Evolutionary conservation across 2,888 invertebrate species (phyloP), one percentile per base, ranked within the genome.

Genomic region (Eudasyphora cyanicolor): DNA sequence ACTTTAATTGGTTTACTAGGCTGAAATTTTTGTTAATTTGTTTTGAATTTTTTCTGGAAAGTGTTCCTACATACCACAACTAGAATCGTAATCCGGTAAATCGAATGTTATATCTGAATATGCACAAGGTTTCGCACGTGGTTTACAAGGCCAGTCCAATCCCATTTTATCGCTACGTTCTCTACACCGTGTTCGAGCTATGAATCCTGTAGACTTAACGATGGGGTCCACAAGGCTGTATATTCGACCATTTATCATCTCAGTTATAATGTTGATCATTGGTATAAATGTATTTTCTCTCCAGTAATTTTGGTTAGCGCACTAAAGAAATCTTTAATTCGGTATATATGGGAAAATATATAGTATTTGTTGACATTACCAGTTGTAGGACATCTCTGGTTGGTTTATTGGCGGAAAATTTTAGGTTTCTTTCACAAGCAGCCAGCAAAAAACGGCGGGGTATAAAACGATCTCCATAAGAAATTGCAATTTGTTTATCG

Each of bases 381-480:
- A 85, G 57, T 78, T 85, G 86, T 0, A 91, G 75, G 14, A 90
- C 85, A 86, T 91, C 91, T 14, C 85, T 85, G 17, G 86, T 85
- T 5, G 85, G 82, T 0, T 79, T 82, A 5, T 74, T 86, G n/a
- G 70, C 0, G 79, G 35, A 86, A 69, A 82, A 87, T 86, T 76
- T 89, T 84, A 32, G 85, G 76, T 87, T 90, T 87, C 6, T 83
- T 84, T 7, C 89, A 82, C 24, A 86, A 78, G 10, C 86, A 76
- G 17, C 82, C 79, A 87, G 64, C 1, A 85, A 85, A 84, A 88
- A 91, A 1, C 92, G 88, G 12, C 90, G 86, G 0, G 92, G 91
- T 79, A 92, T 92, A 81, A 92, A 92, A 4, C 92, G 89, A 86
- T 92, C 92, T 0, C 91, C 91, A 76, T 85, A 85, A 7, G 67